A percentile compares a stretch with the other conserved stretches of the same genome.
These are phyloP conservation scores for Phoebastria nigripes DNA, from an alignment of 2,797 vertebrate genomes.

Conservation along the genomic window DNA sequence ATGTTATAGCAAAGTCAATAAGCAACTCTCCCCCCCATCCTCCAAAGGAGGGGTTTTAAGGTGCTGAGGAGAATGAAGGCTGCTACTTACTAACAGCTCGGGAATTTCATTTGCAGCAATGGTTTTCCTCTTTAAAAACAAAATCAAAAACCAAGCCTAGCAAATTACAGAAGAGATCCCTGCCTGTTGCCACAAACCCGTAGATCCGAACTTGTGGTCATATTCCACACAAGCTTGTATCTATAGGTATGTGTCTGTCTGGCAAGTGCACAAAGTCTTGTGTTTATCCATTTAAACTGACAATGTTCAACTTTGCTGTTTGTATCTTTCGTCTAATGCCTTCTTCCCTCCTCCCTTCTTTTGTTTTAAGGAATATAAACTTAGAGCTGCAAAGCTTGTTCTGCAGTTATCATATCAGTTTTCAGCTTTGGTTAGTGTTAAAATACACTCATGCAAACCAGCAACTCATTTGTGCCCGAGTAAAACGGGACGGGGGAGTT, in stretches of 20 bases:
- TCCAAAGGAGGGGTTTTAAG: background rate
- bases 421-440: background rate
- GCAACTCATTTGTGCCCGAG: background rate
- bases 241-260: constrained; percentile 96
- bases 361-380: background rate
- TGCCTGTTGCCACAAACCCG: constrained; percentile 96
- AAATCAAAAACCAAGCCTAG: background rate
- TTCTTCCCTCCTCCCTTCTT: background rate
- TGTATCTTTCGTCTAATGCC: background rate
- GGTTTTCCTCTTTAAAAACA: background rate
- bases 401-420: background rate
- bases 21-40: background rate
- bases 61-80: background rate
- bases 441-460: background rate
- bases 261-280: constrained; percentile 70
- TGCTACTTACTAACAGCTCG: constrained; percentile 27
- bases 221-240: constrained; percentile 95
- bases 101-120: constrained; percentile 56
- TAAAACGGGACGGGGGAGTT: background rate
- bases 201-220: constrained; percentile 99
- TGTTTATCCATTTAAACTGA: background rate
- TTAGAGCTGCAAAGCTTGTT: background rate
- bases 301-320: background rate
- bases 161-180: constrained; percentile 64
- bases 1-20: background rate